Base-by-base conservation (phyloP, 2,113 vertebrate genomes). In the Triplophysa siluroides region DNA sequence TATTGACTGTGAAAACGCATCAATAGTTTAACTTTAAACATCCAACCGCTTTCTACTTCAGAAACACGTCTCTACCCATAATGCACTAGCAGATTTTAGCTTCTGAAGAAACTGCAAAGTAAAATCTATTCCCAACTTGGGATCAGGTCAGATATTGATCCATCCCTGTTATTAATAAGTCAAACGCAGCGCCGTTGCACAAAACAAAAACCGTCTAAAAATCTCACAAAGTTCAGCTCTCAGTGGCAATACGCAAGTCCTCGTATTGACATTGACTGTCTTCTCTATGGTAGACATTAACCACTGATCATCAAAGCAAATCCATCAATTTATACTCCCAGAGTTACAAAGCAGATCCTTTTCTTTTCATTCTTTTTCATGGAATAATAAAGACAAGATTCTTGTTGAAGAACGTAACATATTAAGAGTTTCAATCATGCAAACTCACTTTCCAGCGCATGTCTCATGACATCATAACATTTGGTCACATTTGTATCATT, bases 201-300 rank as follows among this genome's bases (percentile, higher is more conserved):
- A 2, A 21, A 89, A 80, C 84, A 83, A 87, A 87, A 81, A 70
- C 52, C 66, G 85, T 87, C 72, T 52, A 9, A 21, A 10, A 88
- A 87, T 87, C 68, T 70, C 43, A 16, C 23, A 24, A 45, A 33
- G 26, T 19, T 52, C 43, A 24, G 43, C 67, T 69, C 45, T 70
- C 68, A 12, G 24, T n/a, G 68, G 67, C 23, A 19, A 69, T 11
- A 18, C 45, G 45, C 23, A 26, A 8, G 47, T 70, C 18, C 19
- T 54, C 47, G 1, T 29, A 19, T 33, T 18, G 24, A 52, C 11
- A 11, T 33, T 1, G 9, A 70, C 68, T 29, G 67, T 26, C 11
- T n/a, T 71, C 50, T 33, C 24, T 3, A 29, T 24, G 1, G 19
- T 3, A 21, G 6, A 58, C 54, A 56, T 56, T n/a, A 56, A n/a